Percentiles rank a stretch among this genome's conserved stretches.
These are phyloP conservation scores for Anhinga anhinga DNA, from an alignment of 2,113 vertebrate genomes.

Conservation along the genomic window DNA sequence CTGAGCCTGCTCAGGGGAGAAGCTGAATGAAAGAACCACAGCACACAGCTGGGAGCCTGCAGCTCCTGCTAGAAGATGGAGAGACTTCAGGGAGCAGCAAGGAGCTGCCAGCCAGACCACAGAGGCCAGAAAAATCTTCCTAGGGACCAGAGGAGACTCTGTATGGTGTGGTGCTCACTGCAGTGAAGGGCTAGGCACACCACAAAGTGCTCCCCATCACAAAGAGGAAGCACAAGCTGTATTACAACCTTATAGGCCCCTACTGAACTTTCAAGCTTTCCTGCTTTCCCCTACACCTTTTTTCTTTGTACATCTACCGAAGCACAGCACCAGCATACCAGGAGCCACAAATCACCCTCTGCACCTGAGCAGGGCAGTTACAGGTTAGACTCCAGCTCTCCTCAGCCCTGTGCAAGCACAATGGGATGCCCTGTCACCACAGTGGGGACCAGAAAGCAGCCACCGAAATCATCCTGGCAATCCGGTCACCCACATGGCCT, in stretches of 20 bases:
- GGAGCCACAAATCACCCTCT: not conserved
- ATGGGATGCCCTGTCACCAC: not conserved
- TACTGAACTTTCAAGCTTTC: not conserved
- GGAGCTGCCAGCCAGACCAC: not conserved
- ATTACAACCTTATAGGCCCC: not conserved
- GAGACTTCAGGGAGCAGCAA: not conserved
- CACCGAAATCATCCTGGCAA: not conserved
- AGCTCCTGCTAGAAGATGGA: not conserved
- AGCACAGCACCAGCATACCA: not conserved
- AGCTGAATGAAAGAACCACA: not conserved
- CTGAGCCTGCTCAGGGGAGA: not conserved
- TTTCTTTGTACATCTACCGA: not conserved
- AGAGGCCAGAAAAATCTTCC: not conserved
- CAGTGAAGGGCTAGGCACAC: not conserved
- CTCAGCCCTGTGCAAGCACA: not conserved
- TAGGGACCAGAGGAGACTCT: not conserved
- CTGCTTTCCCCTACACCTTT: not conserved
- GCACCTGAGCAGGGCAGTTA: not conserved
- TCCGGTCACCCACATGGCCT: not conserved
- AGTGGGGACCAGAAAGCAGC: not conserved
- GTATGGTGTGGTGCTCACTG: not conserved
- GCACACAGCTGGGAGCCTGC: not conserved
- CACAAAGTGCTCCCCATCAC: accelerated
- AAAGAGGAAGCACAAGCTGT: not conserved
- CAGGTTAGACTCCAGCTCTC: not conserved